These are phyloP conservation scores for Noctua fimbriata DNA, from an alignment of 2,888 invertebrate species.

Conservation along the genomic window DNA sequence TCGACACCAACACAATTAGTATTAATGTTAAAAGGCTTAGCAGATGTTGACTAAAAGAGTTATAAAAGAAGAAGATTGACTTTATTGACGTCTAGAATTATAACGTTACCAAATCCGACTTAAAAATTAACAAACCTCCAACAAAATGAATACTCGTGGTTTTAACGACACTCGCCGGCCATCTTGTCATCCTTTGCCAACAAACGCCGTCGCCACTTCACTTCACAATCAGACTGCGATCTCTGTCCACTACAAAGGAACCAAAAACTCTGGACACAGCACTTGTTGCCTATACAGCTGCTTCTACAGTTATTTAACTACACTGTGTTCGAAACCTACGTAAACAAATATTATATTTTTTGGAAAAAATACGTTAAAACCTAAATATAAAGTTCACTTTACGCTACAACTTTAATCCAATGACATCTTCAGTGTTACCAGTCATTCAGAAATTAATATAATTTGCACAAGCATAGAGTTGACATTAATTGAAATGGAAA, in stretches of 20 bases:
- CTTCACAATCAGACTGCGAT: conserved; percentile 45
- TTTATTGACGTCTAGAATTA: background rate
- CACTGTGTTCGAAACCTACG: background rate
- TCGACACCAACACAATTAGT: background rate
- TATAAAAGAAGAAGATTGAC: background rate
- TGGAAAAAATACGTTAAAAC: background rate
- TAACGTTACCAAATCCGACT: background rate
- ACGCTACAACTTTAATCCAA: background rate
- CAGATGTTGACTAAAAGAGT: background rate
- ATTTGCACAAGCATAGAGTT: background rate
- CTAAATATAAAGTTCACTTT: background rate
- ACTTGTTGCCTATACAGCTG: conserved; percentile 64
- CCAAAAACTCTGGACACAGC: conserved; percentile 44
- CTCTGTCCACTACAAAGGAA: conserved; percentile 50
- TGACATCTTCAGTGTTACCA: background rate
- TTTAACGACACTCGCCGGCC: background rate
- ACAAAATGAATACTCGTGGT: background rate
- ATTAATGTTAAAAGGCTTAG: background rate
- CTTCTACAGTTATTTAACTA: conserved; percentile 51
- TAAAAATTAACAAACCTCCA: background rate
- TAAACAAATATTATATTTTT: background rate
- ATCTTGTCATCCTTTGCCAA: conserved; percentile 45
- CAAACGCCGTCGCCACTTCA: conserved; percentile 43
- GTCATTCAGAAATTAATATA: background rate
- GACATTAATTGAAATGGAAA: background rate